Conservation (phyloP, 1,140 invertebrate species). For the Pararge aegeria region DNA sequence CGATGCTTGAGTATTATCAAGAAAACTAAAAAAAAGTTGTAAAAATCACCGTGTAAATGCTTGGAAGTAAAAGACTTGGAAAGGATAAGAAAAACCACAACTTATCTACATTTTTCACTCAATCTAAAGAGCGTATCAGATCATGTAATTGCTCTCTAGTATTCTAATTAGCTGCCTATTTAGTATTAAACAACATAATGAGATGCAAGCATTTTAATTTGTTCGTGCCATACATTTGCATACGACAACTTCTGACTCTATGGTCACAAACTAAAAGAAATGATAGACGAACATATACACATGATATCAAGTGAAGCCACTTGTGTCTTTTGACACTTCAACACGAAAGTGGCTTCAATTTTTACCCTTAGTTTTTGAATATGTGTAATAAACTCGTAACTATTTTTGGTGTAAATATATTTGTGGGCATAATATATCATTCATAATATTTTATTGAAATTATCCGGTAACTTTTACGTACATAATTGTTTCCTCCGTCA, state of each 20-base stretch:
- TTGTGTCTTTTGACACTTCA: too few species aligned
- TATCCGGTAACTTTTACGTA: too few species aligned
- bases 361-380: too few species aligned
- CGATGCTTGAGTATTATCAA: too few species aligned
- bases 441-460: too few species aligned
- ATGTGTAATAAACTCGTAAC: too few species aligned
- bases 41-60: neutral
- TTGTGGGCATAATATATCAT: too few species aligned
- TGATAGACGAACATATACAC: neutral
- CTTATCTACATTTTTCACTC: neutral
- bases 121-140: neutral
- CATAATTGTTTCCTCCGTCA: too few species aligned
- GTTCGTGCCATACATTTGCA: neutral
- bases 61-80: neutral
- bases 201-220: slow-evolving; percentile 7
- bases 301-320: neutral
- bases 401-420: too few species aligned
- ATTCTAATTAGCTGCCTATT: slow-evolving; percentile 5
- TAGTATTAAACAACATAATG: slow-evolving; percentile 4
- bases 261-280: neutral
- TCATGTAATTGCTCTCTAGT: neutral
- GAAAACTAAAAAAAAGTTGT: too few species aligned
- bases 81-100: neutral
- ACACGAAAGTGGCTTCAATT: too few species aligned
- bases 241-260: neutral